A percentile compares a stretch with the other conserved stretches of the same genome.
These are phyloP conservation scores for Styela clava DNA, from an alignment of 23 tunicate species.

Conservation along the genomic window DNA sequence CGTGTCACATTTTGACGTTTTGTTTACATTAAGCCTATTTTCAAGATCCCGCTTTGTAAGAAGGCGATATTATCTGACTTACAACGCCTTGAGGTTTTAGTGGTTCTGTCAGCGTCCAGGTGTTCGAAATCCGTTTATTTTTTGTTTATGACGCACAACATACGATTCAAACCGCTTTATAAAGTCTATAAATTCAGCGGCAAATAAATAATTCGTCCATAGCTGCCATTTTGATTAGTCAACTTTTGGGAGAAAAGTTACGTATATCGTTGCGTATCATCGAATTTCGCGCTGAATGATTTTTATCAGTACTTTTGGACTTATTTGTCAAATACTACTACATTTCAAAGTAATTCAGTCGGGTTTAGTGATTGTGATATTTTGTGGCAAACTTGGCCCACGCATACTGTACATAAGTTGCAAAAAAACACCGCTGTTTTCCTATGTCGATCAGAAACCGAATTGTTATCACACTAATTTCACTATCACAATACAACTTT, in stretches of 20 bases:
- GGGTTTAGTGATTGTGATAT: too few species aligned
- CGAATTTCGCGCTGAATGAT: too few species aligned
- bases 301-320: too few species aligned
- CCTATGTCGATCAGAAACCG: too few species aligned
- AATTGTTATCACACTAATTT: too few species aligned
- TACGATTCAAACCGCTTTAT: neutral
- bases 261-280: too few species aligned
- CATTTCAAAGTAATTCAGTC: too few species aligned
- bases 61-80: neutral
- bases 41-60: neutral
- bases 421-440: too few species aligned
- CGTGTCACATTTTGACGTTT: neutral
- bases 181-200: neutral
- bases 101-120: neutral
- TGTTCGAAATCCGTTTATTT: neutral
- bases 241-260: neutral
- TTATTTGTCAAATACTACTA: too few species aligned
- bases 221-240: neutral
- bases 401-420: too few species aligned
- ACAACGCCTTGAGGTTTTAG: neutral
- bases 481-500: too few species aligned
- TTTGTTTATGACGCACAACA: neutral
- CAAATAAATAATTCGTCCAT: neutral
- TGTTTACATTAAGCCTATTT: neutral
- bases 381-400: too few species aligned